Evolutionary conservation across 2,888 invertebrate species (phyloP).

Genomic region (Chloroclystis v-ata): DNA sequence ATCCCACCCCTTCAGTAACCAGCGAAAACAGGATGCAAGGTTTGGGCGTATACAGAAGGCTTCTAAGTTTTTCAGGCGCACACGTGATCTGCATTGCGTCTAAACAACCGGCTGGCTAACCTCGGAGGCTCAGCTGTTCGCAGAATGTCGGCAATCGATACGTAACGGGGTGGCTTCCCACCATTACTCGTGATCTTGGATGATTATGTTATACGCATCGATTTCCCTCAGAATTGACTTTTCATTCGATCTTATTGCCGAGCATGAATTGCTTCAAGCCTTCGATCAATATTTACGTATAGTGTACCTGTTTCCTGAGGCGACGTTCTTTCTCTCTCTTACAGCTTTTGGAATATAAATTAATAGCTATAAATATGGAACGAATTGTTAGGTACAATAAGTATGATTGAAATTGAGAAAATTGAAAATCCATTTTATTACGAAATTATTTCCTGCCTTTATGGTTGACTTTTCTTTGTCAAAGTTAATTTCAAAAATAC

Average conservation of each 20-base stretch:
- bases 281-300: not conserved
- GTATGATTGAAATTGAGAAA: no score
- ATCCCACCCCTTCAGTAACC: constrained; percentile 9
- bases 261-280: not conserved
- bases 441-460: no score
- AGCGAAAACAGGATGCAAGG: constrained; percentile 36
- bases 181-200: constrained; percentile 14
- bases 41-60: constrained; percentile 63
- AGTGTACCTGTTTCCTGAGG: no score
- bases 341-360: no score
- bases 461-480: no score
- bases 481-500: no score
- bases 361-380: no score
- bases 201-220: constrained; percentile 12
- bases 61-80: constrained; percentile 63
- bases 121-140: constrained; percentile 69
- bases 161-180: constrained; percentile 41
- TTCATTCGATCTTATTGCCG: constrained; percentile 8
- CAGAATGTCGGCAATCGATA: constrained; percentile 64
- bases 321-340: no score
- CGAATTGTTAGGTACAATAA: no score
- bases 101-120: constrained; percentile 73
- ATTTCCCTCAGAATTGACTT: constrained; percentile 7
- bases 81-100: constrained; percentile 79
- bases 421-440: no score